These are phyloP conservation scores for Tetragnatha montana DNA, from an alignment of 2,888 invertebrate species.

Conservation along the genomic window DNA sequence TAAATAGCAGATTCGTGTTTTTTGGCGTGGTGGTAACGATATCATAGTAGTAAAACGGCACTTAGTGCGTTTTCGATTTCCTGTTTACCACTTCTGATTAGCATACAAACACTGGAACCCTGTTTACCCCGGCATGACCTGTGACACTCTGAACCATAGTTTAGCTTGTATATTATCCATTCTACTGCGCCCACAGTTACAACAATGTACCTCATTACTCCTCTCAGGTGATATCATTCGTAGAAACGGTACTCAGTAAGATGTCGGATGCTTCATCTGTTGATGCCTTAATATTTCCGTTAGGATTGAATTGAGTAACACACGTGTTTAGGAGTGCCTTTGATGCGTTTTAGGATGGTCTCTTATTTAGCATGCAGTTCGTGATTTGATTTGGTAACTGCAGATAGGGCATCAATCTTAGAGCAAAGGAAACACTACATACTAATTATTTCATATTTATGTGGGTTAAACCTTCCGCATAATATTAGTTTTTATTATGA, in stretches of 20 bases:
- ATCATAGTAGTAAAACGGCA: too few relatives aligned
- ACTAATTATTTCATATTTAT: too few relatives aligned
- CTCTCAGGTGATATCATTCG: neutral
- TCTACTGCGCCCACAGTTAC: constrained; percentile 28
- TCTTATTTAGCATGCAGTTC: neutral
- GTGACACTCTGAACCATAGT: constrained; percentile 19
- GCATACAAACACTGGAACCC: constrained; percentile 29
- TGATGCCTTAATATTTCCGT: constrained; percentile 3
- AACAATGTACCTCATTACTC: constrained; percentile 15
- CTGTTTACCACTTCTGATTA: constrained; percentile 14
- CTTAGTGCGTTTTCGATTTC: too few relatives aligned
- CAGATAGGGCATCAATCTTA: too few relatives aligned
- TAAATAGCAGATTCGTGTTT: too few relatives aligned
- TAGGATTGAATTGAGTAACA: neutral
- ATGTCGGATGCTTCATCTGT: neutral
- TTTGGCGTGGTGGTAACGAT: too few relatives aligned
- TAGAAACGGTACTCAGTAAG: neutral
- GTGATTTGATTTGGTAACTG: too few relatives aligned
- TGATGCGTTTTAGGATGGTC: neutral
- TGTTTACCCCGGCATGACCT: constrained; percentile 31
- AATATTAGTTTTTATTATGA: too few relatives aligned
- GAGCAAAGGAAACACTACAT: too few relatives aligned
- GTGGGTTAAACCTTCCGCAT: too few relatives aligned
- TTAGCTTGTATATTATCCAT: constrained; percentile 9
- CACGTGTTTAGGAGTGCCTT: neutral